These are phyloP conservation scores for Cottus gobio DNA, from an alignment of 2,113 vertebrate species.

Conservation along the genomic window DNA sequence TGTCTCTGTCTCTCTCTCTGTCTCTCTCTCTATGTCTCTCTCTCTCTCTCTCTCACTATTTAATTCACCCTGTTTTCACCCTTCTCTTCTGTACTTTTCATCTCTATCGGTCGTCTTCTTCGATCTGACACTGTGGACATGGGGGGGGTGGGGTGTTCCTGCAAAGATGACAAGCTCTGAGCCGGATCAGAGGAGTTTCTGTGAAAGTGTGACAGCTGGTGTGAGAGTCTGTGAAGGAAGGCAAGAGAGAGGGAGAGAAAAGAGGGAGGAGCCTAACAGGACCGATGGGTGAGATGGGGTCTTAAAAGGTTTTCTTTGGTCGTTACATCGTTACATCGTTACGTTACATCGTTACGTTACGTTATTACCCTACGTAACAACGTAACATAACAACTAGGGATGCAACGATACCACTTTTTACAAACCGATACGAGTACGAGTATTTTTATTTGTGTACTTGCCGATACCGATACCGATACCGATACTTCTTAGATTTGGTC, in stretches of 20 bases:
- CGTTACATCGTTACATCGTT: no score
- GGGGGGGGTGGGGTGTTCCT: slow-evolving; percentile 41
- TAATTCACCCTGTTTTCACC: background rate
- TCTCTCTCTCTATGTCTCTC: slow-evolving; percentile 5
- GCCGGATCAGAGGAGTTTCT: slow-evolving; percentile 70
- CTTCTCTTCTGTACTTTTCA: background rate
- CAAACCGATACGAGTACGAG: no score
- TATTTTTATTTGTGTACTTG: no score
- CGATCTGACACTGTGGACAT: slow-evolving; percentile 24
- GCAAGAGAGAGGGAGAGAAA: background rate
- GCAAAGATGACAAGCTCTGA: slow-evolving; percentile 69
- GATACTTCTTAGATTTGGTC: no score
- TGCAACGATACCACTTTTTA: no score
- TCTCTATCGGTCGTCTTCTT: background rate
- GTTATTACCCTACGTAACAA: no score
- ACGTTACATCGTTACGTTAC: no score
- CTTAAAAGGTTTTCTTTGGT: no score
- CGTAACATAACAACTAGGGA: no score
- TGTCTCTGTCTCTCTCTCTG: slow-evolving; percentile 13
- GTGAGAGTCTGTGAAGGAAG: slow-evolving; percentile 55
- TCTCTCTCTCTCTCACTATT: background rate
- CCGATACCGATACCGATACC: no score
- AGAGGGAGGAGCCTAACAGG: slow-evolving; percentile 11
- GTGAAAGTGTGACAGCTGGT: slow-evolving; percentile 76
- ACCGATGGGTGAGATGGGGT: slow-evolving; percentile 24